Base-by-base conservation (phyloP, 53 echinoderm and acorn worm species). In the Mesocentrotus franciscanus region DNA sequence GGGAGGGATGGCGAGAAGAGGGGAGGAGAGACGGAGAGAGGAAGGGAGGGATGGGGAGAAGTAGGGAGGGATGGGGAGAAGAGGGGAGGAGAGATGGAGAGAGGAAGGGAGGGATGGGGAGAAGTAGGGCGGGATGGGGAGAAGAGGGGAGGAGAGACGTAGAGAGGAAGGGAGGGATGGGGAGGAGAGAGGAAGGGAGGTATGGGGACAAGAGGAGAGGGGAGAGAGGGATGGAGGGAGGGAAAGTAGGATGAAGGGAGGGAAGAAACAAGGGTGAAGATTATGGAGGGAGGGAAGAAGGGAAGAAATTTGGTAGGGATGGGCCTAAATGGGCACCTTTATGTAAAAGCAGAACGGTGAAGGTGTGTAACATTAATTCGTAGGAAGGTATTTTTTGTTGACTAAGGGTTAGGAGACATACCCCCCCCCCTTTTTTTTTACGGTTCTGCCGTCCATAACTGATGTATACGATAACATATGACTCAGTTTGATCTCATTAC, bases 401-500 rank as follows among this genome's bases (percentile, higher is more conserved):
- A 0, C 68, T 68, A 49, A 7, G 6, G 49, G 3, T 49, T 49
- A 49, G 49, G 49, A n/a, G 49, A 49, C 49, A 49, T 18, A 26
- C 2, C 24, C 68, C 20, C 32, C 74, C 20, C 15, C n/a, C n/a
- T n/a, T n/a, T 15, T 9, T 4, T 74, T 29, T 14, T 9, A 9
- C 32, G 11, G 30, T 12, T 30, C 32, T 74, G 29, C 2, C 74
- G 30, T 18, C 9, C 16, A 81, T 39, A 39, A 20, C 2, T 39
- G 81, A 42, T n/a, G n/a, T 72, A n/a, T 33, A 42, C 36, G 20
- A 81, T 20, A 36, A 81, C 36, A 81, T 20, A 81, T 81, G 42
- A 81, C 81, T 81, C 81, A 81, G 30, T 81, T 81, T 81, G 18
- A 81, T 81, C 22, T 42, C 42, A 35, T 81, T 81, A 81, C 42